Evolutionary conservation across 2,888 invertebrate species (phyloP).

Genomic region (Andrena bicolor): DNA sequence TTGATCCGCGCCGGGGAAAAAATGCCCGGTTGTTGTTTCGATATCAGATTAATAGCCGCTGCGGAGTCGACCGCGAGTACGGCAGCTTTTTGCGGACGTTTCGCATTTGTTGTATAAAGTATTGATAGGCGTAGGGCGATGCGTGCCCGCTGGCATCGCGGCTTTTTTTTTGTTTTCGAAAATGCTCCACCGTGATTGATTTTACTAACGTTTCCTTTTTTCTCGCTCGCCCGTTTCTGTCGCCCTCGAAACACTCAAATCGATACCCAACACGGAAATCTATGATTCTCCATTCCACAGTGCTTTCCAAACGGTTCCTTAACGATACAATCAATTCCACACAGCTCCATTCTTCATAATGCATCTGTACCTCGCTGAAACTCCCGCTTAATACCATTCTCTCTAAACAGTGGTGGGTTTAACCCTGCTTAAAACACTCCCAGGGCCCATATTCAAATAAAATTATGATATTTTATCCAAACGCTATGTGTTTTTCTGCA

Average conservation of each 20-base stretch:
- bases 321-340: constrained; percentile 52
- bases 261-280: constrained; percentile 42
- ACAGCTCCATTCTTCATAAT: background rate
- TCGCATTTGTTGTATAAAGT: constrained; percentile 80
- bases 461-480: too few species aligned
- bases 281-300: constrained; percentile 56
- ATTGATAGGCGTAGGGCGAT: constrained; percentile 75
- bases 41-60: constrained; percentile 80
- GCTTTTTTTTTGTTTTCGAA: constrained; percentile 56
- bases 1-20: constrained; percentile 62
- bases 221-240: constrained; percentile 47
- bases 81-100: constrained; percentile 79
- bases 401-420: too few species aligned
- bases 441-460: too few species aligned
- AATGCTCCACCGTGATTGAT: constrained; percentile 69
- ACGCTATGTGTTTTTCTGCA: too few species aligned
- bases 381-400: too few species aligned
- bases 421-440: too few species aligned
- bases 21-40: constrained; percentile 74
- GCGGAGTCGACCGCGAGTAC: constrained; percentile 78
- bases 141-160: constrained; percentile 56
- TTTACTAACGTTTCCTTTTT: constrained; percentile 67
- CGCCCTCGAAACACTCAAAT: constrained; percentile 25
- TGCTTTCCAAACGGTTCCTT: constrained; percentile 35
- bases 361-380: too few species aligned